Conservation (phyloP, 2,113 vertebrate genomes). For the Pseudopipra pipra region DNA sequence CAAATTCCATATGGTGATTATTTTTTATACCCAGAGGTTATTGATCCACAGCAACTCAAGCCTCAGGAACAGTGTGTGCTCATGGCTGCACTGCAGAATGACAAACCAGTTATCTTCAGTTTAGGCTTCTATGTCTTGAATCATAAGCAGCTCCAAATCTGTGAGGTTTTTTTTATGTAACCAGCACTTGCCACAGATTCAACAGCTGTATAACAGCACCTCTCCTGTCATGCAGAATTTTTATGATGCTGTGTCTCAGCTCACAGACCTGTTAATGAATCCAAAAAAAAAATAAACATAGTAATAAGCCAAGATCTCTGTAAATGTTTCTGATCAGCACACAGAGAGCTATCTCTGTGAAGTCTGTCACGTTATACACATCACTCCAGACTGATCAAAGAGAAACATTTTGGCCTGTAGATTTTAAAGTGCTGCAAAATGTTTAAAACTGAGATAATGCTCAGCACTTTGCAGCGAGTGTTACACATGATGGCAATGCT, state of each 20-base stretch:
- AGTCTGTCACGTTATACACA: not conserved
- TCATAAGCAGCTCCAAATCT: not conserved
- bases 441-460: slow-evolving; percentile 6
- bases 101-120: not conserved
- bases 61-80: not conserved
- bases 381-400: slow-evolving; percentile 27
- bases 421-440: slow-evolving; percentile 22
- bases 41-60: not conserved
- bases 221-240: not conserved
- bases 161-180: not conserved
- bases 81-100: not conserved
- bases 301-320: not conserved
- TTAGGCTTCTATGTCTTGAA: not conserved
- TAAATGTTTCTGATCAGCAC: not conserved
- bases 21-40: not conserved
- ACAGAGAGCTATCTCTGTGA: not conserved
- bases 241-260: not conserved
- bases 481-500: not conserved
- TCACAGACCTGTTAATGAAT: not conserved
- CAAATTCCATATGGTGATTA: not conserved
- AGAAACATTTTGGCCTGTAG: slow-evolving; percentile 12
- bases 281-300: slow-evolving; percentile 29
- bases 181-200: not conserved
- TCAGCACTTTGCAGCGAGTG: not conserved
- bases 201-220: not conserved